Evolutionary conservation across 2,888 invertebrate species (phyloP), one percentile per base, ranked within the genome.

Genomic region (Aphodius sticticus): DNA sequence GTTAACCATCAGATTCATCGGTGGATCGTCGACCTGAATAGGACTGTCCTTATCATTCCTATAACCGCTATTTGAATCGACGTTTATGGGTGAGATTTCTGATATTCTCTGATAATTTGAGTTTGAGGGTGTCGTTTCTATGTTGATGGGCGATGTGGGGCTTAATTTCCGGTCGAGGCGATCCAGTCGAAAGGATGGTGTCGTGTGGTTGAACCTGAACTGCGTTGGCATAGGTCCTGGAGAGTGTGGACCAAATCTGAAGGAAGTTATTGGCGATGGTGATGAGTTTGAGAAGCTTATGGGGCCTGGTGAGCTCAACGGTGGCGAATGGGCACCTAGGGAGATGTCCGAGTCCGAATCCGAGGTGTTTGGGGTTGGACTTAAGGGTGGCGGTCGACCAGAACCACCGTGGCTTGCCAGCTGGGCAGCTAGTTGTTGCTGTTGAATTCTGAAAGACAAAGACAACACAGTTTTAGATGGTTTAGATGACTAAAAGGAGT

Each of bases 291-390:
- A 87, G 81, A 88, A 87, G 69, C 86, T 85, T n/a, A 82, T 80
- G 6, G 89, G 88, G 38, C 87, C 87, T 9, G 89, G 89, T 5
- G 89, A 88, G 79, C 88, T 87, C 12, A 87, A 86, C 3, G 89
- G 89, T 6, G 89, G 88, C 12, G 90, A 89, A 79, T 89, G 89
- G 0, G 89, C 89, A 1, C 88, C 88, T 71, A 90, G 83, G 9
- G 89, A 89, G 82, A 90, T 90, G 86, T 90, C 90, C 16, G 89
- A 89, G 83, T 90, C 89, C 83, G 88, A 88, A 83, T 90, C 90
- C 0, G 90, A 89, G 2, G 87, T 86, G 79, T 86, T 85, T 7
- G 89, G 88, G 6, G 89, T 87, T 38, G 89, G 89, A 80, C 88
- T 88, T 36, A 89, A 80, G 5, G 87, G 87, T 12, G 89, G 88